Base-by-base conservation (phyloP, 2,888 invertebrate genomes). In the Tetanocera ferruginea region DNA sequence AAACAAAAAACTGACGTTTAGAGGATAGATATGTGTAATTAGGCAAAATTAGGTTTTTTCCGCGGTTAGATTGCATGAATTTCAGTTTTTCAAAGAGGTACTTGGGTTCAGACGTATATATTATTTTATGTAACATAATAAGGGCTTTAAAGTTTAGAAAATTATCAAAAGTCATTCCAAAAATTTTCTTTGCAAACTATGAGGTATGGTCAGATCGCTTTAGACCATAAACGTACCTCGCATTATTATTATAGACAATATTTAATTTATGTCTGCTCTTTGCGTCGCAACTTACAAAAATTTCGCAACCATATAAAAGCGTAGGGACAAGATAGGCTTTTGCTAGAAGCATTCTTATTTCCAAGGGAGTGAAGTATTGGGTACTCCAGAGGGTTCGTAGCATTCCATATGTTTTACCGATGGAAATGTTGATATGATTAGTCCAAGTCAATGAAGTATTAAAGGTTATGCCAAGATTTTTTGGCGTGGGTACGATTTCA, bases 401-500 rank as follows among this genome's bases (percentile, higher is more conserved):
- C 51, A 51, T 4, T 2, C 28, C 9, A 14, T 37, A 19, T 51
- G 5, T 23, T 6, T 31, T 14, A 9, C 23, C 52, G 8, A 51
- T 17, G 5, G n/a, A 55, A 14, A n/a, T 90, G 5, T 11, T 17
- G 87, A 76, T 83, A 92, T 71, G 85, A 89, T 31, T 92, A 92
- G 87, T 89, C 92, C 78, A 82, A 93, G 51, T 17, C n/a, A 51
- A 6, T 8, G 51, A 5, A 3, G 3, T 51, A 51, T 51, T 51
- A 51, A 51, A 51, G 51, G 51, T 51, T 17, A 51, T n/a, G 2
- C 3, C 8, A n/a, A 51, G 51, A n/a, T n/a, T n/a, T n/a, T n/a
- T n/a, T n/a, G n/a, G n/a, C n/a, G n/a, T n/a, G n/a, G n/a, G n/a
- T n/a, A n/a, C n/a, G n/a, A n/a, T n/a, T n/a, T n/a, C n/a, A n/a